A percentile compares a stretch with the other conserved stretches of the same genome.
phyloP scores from a whole-genome alignment of 1,140 invertebrate species.

The Drosophila paulistorum region DNA sequence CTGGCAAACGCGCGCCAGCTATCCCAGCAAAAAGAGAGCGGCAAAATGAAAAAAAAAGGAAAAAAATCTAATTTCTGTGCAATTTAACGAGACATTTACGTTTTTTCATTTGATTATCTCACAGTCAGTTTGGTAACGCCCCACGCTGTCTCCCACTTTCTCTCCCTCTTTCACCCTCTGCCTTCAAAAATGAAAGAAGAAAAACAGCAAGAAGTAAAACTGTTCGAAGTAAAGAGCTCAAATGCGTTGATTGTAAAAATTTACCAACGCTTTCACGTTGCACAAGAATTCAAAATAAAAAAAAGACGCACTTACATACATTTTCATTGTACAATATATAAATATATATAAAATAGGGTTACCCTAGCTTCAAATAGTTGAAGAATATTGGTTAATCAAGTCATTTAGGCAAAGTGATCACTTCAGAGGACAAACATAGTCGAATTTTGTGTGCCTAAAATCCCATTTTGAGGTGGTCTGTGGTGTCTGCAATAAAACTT shows the following conservation, averaged over 20 bases:
- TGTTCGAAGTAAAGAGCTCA: slow-evolving; percentile 34
- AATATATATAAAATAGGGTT: slow-evolving; percentile 11
- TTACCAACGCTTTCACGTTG: slow-evolving; percentile 40
- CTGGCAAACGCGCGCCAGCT: slow-evolving; percentile 25
- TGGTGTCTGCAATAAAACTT: neutral
- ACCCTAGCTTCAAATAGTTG: slow-evolving; percentile 16
- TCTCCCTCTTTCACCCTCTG: neutral
- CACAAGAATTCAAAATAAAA: slow-evolving; percentile 34
- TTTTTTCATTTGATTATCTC: slow-evolving; percentile 82
- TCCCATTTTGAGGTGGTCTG: neutral
- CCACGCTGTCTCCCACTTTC: neutral
- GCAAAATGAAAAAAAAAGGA: slow-evolving; percentile 21
- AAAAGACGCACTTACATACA: slow-evolving; percentile 58
- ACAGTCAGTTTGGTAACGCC: slow-evolving; percentile 73
- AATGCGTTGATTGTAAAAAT: slow-evolving; percentile 71
- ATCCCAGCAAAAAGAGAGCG: neutral
- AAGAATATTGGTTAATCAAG: neutral
- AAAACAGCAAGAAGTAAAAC: neutral
- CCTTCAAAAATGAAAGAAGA: slow-evolving; percentile 3
- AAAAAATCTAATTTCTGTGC: slow-evolving; percentile 82
- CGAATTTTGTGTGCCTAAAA: too few species aligned
- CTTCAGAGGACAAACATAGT: too few species aligned
- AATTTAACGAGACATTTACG: slow-evolving; percentile 82
- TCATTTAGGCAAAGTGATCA: neutral
- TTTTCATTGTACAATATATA: slow-evolving; percentile 53